Conservation (phyloP, 2,113 vertebrate genomes). For the Austrofundulus limnaeus region DNA sequence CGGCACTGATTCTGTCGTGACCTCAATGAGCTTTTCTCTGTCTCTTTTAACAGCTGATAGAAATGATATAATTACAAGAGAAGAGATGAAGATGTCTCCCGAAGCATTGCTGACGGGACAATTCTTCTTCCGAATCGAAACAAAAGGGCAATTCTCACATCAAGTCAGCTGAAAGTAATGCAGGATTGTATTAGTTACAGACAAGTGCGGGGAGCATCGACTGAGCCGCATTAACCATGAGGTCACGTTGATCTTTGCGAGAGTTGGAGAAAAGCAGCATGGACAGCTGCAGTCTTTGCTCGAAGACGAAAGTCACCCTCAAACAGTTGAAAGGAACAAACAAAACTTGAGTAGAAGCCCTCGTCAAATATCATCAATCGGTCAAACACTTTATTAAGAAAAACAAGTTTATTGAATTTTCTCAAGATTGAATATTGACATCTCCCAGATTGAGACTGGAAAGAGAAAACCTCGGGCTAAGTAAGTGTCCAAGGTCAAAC, state of each 20-base stretch:
- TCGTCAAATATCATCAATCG: conserved; percentile 20
- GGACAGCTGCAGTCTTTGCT: conserved; percentile 20
- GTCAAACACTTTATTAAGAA: conserved; percentile 20
- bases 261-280: conserved; percentile 19
- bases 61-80: conserved; percentile 74
- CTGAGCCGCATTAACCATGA: conserved; percentile 34
- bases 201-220: conserved; percentile 22
- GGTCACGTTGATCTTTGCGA: conserved; percentile 47
- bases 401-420: conserved; percentile 45
- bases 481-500: conserved; percentile 46
- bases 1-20: conserved; percentile 69
- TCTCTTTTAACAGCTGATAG: conserved; percentile 55
- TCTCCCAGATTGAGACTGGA: conserved; percentile 4
- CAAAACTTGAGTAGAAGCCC: conserved; percentile 15
- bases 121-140: conserved; percentile 67
- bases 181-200: conserved; percentile 47
- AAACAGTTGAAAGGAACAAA: conserved; percentile 38
- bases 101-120: conserved; percentile 55
- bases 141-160: conserved; percentile 36
- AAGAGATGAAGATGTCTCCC: conserved; percentile 70
- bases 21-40: conserved; percentile 57
- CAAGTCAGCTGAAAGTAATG: conserved; percentile 42
- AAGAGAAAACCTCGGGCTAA: conserved; percentile 8
- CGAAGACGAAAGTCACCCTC: conserved; percentile 36
- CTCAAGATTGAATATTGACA: conserved; percentile 41